Base-by-base conservation (phyloP, 2,888 invertebrate genomes). In the Diadegma fenestrale region DNA sequence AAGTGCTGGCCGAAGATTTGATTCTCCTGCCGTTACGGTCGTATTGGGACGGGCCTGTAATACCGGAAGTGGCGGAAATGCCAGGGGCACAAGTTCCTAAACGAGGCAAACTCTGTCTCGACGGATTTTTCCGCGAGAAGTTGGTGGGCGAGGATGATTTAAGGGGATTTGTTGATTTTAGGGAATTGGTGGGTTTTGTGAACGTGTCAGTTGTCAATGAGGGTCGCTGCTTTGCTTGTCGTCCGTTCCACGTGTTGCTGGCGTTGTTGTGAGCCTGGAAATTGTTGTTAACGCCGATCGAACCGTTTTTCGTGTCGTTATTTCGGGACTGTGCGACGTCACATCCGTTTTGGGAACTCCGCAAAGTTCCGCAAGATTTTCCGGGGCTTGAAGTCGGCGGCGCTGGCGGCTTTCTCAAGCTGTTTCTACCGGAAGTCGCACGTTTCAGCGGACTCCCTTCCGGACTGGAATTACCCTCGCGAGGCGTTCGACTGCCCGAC, bases 241-340 rank as follows among this genome's bases (percentile, higher is more conserved):
- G 95, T 0, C 97, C 97, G 86, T 96, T 96, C 97, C 97, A 97
- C 0, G 97, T 97, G 88, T 96, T 97, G 79, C 96, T 95, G 1
- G 95, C 91, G 63, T 94, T 93, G 0, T 85, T 75, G 6, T 86
- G 68, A 2, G 85, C 33, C 6, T 73, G 77, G 5, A 10, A 17
- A n/a, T 80, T 76, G 54, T 73, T 80, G 54, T 43, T 69, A 0
- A 86, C 94, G 94, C 0, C 61, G 41, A 41, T 22, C 1, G 22
- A 26, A 3, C 94, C 94, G 94, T 87, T 94, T 95, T 68, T 95
- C 95, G 64, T 3, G 95, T 94, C 87, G 95, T 94, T 87, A 94
- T 94, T 0, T 93, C 94, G 86, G 94, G 91, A 90, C 93, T 92
- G 45, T 94, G 93, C 45, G 93, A 94, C 71, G 93, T 88, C 88